Conservation (phyloP, 2,113 vertebrate species). For the Lethenteron camtschaticum region DNA sequence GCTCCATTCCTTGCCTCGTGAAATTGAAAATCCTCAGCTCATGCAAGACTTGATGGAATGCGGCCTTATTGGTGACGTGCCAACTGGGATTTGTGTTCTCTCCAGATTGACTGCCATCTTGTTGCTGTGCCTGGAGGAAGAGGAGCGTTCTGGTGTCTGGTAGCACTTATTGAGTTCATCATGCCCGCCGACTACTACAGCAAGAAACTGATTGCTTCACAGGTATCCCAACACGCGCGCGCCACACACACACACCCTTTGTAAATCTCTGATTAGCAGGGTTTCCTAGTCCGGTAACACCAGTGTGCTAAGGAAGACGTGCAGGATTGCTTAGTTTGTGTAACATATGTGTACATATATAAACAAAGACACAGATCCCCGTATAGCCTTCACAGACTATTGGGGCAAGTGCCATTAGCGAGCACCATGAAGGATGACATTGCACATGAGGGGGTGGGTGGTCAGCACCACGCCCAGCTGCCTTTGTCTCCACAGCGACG, state of each 20-base stretch:
- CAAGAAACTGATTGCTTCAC: conserved; percentile 52
- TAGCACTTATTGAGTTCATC: conserved; percentile 55
- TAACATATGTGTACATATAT: neutral
- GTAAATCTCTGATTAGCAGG: too few relatives aligned
- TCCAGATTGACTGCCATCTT: conserved; percentile 57
- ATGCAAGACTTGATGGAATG: too few relatives aligned
- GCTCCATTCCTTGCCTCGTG: too few relatives aligned
- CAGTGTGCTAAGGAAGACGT: neutral
- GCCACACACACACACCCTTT: neutral
- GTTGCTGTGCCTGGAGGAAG: conserved; percentile 50
- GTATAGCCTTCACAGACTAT: neutral
- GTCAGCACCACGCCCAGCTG: neutral
- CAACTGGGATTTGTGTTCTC: conserved; percentile 1
- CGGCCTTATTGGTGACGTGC: too few relatives aligned
- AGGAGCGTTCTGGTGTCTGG: conserved; percentile 80
- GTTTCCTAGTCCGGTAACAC: neutral
- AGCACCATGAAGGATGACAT: too few relatives aligned
- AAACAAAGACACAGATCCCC: neutral
- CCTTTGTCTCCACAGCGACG: neutral
- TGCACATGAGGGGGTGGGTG: neutral
- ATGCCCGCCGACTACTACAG: conserved; percentile 78
- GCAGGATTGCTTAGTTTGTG: neutral
- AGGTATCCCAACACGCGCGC: conserved; percentile 27
- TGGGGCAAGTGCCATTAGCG: neutral
- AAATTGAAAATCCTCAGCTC: too few relatives aligned